These are phyloP conservation scores for Caenorhabditis sp. DNA, from an alignment of 2,888 invertebrate genomes.

Conservation along the genomic window DNA sequence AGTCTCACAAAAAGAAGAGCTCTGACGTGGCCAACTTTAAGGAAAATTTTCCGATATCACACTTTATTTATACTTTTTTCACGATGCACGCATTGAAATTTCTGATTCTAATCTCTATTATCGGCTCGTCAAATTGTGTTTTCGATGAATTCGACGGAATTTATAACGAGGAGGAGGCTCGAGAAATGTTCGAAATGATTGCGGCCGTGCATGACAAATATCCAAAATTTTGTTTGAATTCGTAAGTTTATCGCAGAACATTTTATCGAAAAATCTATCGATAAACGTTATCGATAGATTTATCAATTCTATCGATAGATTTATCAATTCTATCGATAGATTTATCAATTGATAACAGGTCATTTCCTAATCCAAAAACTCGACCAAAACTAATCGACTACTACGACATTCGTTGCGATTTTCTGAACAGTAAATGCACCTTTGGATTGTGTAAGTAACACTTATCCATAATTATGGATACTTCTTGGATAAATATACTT, in stretches of 20 bases:
- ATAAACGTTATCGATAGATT: neutral
- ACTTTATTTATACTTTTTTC: no score
- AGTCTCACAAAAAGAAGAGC: no score
- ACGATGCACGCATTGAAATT: neutral
- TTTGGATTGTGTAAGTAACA: constrained; percentile 35
- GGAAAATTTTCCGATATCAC: no score
- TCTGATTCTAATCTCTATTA: neutral
- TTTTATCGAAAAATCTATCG: neutral
- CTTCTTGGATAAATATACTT: neutral
- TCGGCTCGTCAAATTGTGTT: neutral
- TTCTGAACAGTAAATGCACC: constrained; percentile 38
- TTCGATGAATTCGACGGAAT: constrained; percentile 18
- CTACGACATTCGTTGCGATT: constrained; percentile 27
- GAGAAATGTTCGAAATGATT: constrained; percentile 26
- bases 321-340: no score
- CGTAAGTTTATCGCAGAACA: constrained; percentile 14
- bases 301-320: neutral
- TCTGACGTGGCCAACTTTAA: no score
- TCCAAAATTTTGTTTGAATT: constrained; percentile 24
- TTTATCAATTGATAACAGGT: constrained; percentile 2
- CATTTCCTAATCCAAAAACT: constrained; percentile 14
- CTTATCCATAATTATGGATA: neutral
- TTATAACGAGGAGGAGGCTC: constrained; percentile 36
- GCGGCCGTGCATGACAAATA: constrained; percentile 21
- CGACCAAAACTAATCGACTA: constrained; percentile 11